Base-by-base conservation (phyloP, 92 coral and sea anemone genomes). In the Bergia sp. region DNA sequence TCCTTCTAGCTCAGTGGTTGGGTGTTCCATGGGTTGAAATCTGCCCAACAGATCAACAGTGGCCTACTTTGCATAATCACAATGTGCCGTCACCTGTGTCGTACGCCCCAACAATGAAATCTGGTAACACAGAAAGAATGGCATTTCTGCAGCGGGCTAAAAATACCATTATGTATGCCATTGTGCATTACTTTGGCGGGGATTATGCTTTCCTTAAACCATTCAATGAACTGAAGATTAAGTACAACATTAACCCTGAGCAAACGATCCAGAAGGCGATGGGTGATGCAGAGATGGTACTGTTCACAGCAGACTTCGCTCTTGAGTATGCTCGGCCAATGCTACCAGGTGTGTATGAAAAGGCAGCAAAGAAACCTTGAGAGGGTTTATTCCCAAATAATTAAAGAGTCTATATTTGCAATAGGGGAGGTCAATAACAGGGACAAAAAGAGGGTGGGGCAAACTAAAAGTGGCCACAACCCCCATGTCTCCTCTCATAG, bases 271-370 rank as follows among this genome's bases (percentile, higher is more conserved):
- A 65, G 58, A 91, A 86, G 11, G 85, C 91, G 1, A 16, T 94
- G 0, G 80, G 83, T 20, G 91, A 92, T 37, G 89, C 89, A 37
- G 96, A 94, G 80, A 67, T 94, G 85, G 74, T 89, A 16, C 58
- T 94, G 0, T 77, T 88, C 45, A 74, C 85, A 12, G 91, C 96
- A 43, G 94, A 94, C 86, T 90, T 88, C 80, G 96, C 93, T 16
- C 44, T 94, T 80, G 94, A 94, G 43, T 90, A 94, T 86, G 88
- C 96, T 39, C 89, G 89, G 43, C 96, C 96, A 71, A 40, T 93
- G 13, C 42, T 92, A 38, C 96, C 96, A 91, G 91, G 96, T 93
- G 71, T 10, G 95, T 37, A 47, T n/a, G 23, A 37, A 3, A 1
- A 8, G 41, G 41, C 15, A 10, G 72, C 6, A 23, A n/a, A 0